phyloP scores from a whole-genome alignment of 64 coral and sea anemone species.

The Trachythela sp. region DNA sequence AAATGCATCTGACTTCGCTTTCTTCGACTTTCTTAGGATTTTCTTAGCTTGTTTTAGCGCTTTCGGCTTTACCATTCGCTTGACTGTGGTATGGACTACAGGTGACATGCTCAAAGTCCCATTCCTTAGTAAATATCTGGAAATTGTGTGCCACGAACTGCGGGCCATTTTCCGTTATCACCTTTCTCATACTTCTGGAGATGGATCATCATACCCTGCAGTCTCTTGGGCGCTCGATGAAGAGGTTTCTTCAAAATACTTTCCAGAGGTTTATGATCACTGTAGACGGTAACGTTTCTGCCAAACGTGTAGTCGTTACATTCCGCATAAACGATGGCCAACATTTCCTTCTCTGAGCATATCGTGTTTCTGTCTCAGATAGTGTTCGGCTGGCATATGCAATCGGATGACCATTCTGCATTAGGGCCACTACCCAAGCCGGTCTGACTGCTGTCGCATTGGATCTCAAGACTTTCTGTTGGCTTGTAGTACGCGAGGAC shows the following conservation, averaged over 20 bases:
- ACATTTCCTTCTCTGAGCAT: not conserved
- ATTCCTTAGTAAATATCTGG: no score
- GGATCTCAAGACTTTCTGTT: not conserved
- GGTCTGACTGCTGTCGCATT: not conserved
- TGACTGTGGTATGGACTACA: no score
- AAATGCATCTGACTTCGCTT: no score
- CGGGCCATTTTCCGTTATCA: not conserved
- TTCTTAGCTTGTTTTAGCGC: no score
- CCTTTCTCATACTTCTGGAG: conserved; percentile 8
- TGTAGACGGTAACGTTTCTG: not conserved
- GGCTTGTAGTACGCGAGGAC: not conserved
- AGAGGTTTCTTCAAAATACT: not conserved
- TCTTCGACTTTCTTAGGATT: no score
- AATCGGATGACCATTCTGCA: conserved; percentile 18
- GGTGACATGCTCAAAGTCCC: no score
- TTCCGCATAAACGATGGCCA: not conserved
- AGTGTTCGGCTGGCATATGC: not conserved
- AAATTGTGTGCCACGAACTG: not conserved
- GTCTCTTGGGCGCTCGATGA: not conserved
- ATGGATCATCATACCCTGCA: conserved; percentile 1
- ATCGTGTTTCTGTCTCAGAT: not conserved
- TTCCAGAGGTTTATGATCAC: not conserved
- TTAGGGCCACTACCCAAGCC: not conserved
- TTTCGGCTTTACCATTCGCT: no score
- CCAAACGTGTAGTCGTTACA: not conserved